Evolutionary conservation across 2,797 vertebrate species (phyloP).

Genomic region (Brotogeris chrysoptera): DNA sequence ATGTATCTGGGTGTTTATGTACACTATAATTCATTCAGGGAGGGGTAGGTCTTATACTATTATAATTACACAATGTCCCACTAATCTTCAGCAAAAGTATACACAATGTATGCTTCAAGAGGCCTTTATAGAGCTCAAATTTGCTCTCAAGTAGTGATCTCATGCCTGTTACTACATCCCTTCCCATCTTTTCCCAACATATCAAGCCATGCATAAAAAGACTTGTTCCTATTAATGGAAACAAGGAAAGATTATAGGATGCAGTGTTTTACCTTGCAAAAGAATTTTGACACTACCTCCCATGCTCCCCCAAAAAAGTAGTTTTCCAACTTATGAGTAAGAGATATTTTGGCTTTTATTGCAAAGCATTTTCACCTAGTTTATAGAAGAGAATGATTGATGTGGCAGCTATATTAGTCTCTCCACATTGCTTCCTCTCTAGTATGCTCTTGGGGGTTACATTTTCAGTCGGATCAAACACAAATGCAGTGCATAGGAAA

Average conservation of each 20-base stretch:
- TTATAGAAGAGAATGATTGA: not conserved
- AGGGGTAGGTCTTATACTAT: not conserved
- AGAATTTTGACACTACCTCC: not conserved
- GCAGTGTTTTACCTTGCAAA: not conserved
- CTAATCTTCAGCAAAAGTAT: not conserved
- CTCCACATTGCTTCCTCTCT: not conserved
- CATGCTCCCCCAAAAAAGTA: not conserved
- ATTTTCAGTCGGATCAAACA: not conserved
- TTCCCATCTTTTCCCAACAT: not conserved
- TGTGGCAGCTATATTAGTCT: not conserved
- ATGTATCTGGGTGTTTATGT: not conserved
- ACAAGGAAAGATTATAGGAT: not conserved
- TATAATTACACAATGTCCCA: not conserved
- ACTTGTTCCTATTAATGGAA: not conserved
- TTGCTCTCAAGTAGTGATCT: not conserved
- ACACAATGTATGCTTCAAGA: not conserved
- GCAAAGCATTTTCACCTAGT: not conserved
- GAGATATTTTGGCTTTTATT: not conserved
- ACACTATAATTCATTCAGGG: not conserved
- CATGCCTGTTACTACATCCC: not conserved
- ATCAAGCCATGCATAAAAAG: not conserved
- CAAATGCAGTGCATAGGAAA: accelerated
- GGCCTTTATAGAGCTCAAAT: not conserved
- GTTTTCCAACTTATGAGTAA: not conserved
- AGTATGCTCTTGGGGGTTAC: not conserved